Evolutionary conservation across 37 sponge, comb jelly and placozoan genomes (phyloP), one percentile per base, ranked within the genome.

Genomic region (Tethya wilhelma): DNA sequence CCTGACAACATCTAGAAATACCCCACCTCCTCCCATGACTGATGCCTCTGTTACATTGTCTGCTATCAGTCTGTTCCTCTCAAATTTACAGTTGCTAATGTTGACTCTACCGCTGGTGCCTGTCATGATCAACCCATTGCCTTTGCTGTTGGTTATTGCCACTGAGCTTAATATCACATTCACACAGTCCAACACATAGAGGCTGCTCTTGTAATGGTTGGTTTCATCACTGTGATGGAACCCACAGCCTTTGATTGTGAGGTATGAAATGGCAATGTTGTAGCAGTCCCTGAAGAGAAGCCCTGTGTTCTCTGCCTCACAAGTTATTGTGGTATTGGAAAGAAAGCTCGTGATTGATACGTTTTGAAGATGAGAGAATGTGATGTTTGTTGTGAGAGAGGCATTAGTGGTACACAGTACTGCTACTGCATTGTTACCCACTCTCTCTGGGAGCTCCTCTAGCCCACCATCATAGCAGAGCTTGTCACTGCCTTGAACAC

Each of bases 1-100:
- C 9, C 28, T 22, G 44, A 11, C 3, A 38, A 42, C 2, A 23
- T 69, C 70, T 2, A 69, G 25, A 42, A 41, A 69, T 11, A 69
- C 70, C n/a, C 70, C 70, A 38, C 44, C 44, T 28, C 70, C 70
- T 40, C 70, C 70, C n/a, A 25, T 2, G 66, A 30, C 36, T 29
- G 66, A 64, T 1, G 2, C 66, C 19, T 19, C 19, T 7, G 17
- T 29, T 64, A 31, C 31, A 29, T 64, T 64, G 19, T 29, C 17
- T 28, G n/a, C n/a, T n/a, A n/a, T n/a, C n/a, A n/a, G n/a, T n/a
- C n/a, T n/a, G n/a, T n/a, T n/a, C n/a, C n/a, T n/a, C n/a, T 32
- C 36, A 64, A 64, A 64, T n/a, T 2, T 29, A 5, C 31, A 33
- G 36, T 64, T 32, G 2, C 32, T 19, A 33, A 64, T 2, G 36